These are phyloP conservation scores for Odontamblyopus rebecca DNA, from an alignment of 2,797 vertebrate species.

Conservation along the genomic window DNA sequence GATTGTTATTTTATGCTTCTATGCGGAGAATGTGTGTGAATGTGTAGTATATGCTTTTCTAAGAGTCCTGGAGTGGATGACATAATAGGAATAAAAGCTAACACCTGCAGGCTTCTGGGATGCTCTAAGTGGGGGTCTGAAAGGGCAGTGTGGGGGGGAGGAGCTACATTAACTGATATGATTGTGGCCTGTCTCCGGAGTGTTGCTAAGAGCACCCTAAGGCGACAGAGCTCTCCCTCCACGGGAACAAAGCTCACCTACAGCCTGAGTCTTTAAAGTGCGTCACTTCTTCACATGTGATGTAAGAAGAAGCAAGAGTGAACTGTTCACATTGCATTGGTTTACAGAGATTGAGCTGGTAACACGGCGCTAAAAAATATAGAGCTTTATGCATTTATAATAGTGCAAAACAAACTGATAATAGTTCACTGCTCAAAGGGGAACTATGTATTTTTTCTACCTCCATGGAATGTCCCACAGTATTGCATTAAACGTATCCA, in stretches of 20 bases:
- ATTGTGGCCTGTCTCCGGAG: not conserved
- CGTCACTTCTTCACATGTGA: not conserved
- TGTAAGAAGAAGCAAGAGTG: not conserved
- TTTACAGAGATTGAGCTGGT: too few relatives aligned
- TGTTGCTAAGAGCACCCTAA: slow-evolving; percentile 5
- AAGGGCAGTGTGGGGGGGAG: not conserved
- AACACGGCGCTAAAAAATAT: too few relatives aligned
- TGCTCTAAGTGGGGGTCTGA: not conserved
- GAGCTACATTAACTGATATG: slow-evolving; percentile 6
- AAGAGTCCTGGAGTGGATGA: not conserved
- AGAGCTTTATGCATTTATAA: too few relatives aligned
- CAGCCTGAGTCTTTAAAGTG: not conserved
- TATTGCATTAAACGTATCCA: too few relatives aligned
- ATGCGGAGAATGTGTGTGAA: not conserved
- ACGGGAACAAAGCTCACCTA: slow-evolving; percentile 1
- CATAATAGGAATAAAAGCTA: not conserved
- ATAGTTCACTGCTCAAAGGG: too few relatives aligned
- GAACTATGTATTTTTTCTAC: too few relatives aligned
- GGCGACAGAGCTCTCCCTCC: not conserved
- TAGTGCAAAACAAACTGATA: too few relatives aligned
- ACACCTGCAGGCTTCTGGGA: not conserved
- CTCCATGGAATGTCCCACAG: too few relatives aligned
- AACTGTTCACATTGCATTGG: too few relatives aligned
- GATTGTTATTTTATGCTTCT: not conserved
- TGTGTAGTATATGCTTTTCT: not conserved